Percentiles rank a stretch among this genome's conserved stretches.
Evolutionary conservation across 2,113 vertebrate genomes (phyloP).

Genomic region (Pica pica): DNA sequence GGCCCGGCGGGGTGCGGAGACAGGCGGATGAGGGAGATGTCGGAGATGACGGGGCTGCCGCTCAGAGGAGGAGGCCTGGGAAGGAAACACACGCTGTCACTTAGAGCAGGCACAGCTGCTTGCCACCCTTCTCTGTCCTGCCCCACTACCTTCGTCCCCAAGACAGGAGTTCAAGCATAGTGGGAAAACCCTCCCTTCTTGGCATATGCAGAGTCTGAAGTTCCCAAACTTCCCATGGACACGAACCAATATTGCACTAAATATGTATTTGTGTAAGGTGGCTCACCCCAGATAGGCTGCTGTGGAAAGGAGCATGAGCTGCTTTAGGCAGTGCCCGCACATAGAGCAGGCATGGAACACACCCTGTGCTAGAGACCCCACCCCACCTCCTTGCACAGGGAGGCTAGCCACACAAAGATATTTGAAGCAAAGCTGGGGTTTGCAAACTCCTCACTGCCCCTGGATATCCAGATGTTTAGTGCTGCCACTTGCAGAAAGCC

Average conservation of each 20-base stretch:
- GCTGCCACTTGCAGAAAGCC: not conserved
- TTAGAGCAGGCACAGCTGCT: rapidly evolving
- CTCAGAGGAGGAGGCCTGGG: slow-evolving; percentile 86
- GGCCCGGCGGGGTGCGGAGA: slow-evolving; percentile 84
- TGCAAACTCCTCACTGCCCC: not conserved
- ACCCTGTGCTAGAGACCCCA: not conserved
- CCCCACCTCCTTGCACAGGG: not conserved
- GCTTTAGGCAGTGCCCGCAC: not conserved
- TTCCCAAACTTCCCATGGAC: not conserved
- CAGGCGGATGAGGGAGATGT: slow-evolving; percentile 92
- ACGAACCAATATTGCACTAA: rapidly evolving
- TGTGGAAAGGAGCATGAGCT: not conserved
- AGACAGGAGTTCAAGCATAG: not conserved
- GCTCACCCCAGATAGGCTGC: not conserved
- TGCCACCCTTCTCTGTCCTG: not conserved
- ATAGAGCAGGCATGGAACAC: rapidly evolving
- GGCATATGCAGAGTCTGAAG: not conserved
- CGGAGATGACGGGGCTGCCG: slow-evolving; percentile 92
- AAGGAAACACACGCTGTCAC: slow-evolving; percentile 24
- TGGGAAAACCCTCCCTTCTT: not conserved
- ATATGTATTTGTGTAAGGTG: not conserved
- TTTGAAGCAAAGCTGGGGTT: not conserved
- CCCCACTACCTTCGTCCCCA: rapidly evolving
- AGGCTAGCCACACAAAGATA: not conserved
- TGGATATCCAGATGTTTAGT: not conserved